phyloP scores from a whole-genome alignment of 2,888 invertebrate genomes.

The Dexiosoma caninum region DNA sequence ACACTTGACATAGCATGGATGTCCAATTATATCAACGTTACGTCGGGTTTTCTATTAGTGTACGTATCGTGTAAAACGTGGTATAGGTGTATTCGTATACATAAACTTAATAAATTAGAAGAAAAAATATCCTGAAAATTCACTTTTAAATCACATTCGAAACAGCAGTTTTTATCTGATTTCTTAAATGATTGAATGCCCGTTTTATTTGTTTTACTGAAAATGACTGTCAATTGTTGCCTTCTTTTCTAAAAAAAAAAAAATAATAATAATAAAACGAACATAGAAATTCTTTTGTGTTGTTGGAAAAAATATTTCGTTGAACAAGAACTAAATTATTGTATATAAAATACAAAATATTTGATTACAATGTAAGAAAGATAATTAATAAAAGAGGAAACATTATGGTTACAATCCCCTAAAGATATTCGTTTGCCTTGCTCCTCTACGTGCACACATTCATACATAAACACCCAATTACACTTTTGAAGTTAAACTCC shows the following conservation, averaged over 20 bases:
- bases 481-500: neutral
- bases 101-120: too few relatives aligned
- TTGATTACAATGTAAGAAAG: slow-evolving; percentile 12
- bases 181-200: neutral
- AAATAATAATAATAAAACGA: neutral
- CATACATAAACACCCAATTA: too few relatives aligned
- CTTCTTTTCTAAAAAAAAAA: neutral
- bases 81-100: too few relatives aligned
- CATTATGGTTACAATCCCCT: slow-evolving; percentile 36
- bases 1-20: too few relatives aligned
- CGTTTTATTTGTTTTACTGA: neutral
- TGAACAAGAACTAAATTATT: slow-evolving; percentile 5
- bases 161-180: neutral
- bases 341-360: slow-evolving; percentile 4
- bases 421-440: slow-evolving; percentile 2
- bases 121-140: neutral
- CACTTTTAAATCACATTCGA: neutral
- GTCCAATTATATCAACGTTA: too few relatives aligned
- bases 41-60: too few relatives aligned
- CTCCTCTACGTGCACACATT: neutral
- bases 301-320: neutral
- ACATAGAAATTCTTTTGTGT: neutral
- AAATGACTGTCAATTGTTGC: neutral
- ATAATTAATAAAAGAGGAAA: slow-evolving; percentile 25
- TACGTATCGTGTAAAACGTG: too few relatives aligned